phyloP scores from a whole-genome alignment of 2,797 vertebrate species.

The Scyliorhinus canicula region DNA sequence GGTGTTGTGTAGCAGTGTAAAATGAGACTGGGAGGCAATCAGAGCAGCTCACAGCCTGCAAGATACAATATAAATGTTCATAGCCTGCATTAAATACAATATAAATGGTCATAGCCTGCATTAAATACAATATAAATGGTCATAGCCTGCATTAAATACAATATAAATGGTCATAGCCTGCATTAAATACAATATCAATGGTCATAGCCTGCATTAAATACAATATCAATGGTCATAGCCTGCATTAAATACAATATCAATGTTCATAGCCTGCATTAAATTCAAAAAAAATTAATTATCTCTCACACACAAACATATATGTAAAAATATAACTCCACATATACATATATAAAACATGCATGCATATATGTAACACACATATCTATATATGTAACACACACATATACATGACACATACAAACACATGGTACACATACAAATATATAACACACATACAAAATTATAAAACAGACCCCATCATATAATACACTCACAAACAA shows the following conservation, averaged over 20 bases:
- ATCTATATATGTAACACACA: not conserved
- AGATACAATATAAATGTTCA: no score
- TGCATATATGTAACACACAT: not conserved
- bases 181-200: no score
- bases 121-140: no score
- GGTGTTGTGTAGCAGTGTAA: no score
- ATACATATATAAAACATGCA: not conserved
- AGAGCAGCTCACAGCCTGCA: not conserved
- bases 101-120: no score
- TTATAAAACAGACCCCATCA: not conserved
- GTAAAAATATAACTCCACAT: not conserved
- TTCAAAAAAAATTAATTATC: not conserved
- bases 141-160: no score
- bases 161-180: no score
- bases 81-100: no score
- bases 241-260: no score
- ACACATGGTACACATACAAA: not conserved
- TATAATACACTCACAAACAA: not conserved
- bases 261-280: not conserved
- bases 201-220: no score
- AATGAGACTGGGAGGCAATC: not conserved
- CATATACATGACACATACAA: not conserved
- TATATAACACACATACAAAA: not conserved
- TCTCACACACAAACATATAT: not conserved
- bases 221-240: no score